Conservation (phyloP, 1,140 invertebrate species). For the Drosophila ercepeae region DNA sequence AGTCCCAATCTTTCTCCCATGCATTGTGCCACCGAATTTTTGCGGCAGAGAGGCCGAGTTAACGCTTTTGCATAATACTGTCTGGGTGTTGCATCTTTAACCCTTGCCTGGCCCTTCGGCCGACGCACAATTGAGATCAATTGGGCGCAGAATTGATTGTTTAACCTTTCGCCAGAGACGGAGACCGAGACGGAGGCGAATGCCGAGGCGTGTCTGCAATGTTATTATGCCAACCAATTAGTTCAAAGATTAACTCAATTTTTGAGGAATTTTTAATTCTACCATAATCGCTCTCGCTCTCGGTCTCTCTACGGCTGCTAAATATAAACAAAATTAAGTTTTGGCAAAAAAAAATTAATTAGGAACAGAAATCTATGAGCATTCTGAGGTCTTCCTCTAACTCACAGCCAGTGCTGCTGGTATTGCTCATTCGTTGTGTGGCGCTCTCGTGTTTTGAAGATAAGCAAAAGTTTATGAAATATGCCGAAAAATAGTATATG, state of each 20-base stretch:
- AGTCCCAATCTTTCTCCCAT: conserved; percentile 37
- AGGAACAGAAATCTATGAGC: conserved; percentile 38
- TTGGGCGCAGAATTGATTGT: conserved; percentile 75
- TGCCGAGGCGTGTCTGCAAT: conserved; percentile 10
- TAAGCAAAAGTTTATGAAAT: conserved; percentile 71
- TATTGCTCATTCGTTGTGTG: conserved; percentile 9
- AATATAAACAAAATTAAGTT: conserved; percentile 12
- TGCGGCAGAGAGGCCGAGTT: conserved; percentile 14
- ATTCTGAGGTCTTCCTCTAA: conserved; percentile 7
- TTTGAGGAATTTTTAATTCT: conserved; percentile 45
- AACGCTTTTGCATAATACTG: conserved; percentile 62
- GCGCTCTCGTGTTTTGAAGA: conserved; percentile 54
- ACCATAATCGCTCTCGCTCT: conserved; percentile 30
- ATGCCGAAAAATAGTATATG: conserved; percentile 60
- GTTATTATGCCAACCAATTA: conserved; percentile 62
- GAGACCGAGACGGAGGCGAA: neutral
- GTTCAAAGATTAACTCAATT: conserved; percentile 76
- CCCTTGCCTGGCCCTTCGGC: conserved; percentile 40
- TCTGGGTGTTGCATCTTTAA: conserved; percentile 30
- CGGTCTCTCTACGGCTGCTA: conserved; percentile 7
- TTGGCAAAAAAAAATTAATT: conserved; percentile 40
- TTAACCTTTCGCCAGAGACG: conserved; percentile 56
- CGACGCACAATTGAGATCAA: conserved; percentile 71
- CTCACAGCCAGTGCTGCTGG: neutral
- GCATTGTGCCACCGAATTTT: conserved; percentile 14